Evolutionary conservation across 2,797 vertebrate species (phyloP), one percentile per base, ranked within the genome.

Genomic region (Anas bahamensis): DNA sequence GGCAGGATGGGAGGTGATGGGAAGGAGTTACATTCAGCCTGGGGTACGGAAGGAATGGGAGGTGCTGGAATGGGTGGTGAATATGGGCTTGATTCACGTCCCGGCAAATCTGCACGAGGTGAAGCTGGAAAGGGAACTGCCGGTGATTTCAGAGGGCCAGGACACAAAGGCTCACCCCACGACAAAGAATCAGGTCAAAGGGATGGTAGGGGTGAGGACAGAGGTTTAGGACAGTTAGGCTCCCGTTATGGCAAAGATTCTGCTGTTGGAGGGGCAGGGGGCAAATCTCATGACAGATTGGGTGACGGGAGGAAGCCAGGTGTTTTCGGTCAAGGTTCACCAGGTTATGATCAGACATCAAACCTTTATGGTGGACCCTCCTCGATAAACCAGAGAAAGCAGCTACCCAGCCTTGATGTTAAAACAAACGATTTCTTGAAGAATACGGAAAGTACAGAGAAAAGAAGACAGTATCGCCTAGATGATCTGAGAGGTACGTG

Each of bases 401-500:
- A 83, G 41, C 83, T 96, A 35, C 71, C 89, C 7, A 13, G 64
- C 41, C 33, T 89, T 42, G 86, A 96, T 68, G 18, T 65, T 52
- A 96, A 89, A 89, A 35, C 61, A 37, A 71, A 68, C 16, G 73
- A 94, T 64, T 69, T 79, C 31, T 80, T 63, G 57, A 59, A 31
- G 24, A 64, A 22, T 18, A 70, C 7, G 0, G 95, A 93, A 83
- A 77, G 69, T 19, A 74, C 15, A 55, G 95, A 31, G 79, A 87
- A 66, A 75, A 97, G 91, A 78, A 84, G 63, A 63, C 64, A 21
- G 52, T 93, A 91, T 5, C 50, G 50, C 70, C 94, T 96, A 31
- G 90, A 93, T 60, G 86, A 95, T 29, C 23, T 80, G 68, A 96
- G 78, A 95, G 96, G 96, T 96, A 76, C 0, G 83, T 87, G 77